Evolutionary conservation across 2,113 vertebrate genomes (phyloP).

Genomic region (Gobio gobio): DNA sequence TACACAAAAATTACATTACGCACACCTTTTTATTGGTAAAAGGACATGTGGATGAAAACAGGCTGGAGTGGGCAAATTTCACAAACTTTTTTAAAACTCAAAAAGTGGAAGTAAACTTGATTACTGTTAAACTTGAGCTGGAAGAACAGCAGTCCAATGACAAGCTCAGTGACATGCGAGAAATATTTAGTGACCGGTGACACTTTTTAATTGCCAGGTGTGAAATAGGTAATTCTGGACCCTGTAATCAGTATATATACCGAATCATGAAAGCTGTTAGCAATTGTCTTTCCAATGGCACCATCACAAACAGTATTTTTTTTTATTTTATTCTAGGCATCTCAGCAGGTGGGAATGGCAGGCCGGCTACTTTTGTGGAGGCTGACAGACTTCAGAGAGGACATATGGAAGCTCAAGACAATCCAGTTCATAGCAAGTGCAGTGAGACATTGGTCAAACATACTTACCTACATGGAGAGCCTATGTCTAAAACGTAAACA

Average conservation of each 20-base stretch:
- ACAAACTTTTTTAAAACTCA: too few relatives aligned
- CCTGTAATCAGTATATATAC: too few relatives aligned
- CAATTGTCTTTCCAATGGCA: neutral
- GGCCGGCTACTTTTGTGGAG: constrained; percentile 52
- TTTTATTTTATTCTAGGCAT: constrained; percentile 53
- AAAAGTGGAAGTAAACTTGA: too few relatives aligned
- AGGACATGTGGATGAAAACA: too few relatives aligned
- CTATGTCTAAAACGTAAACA: constrained; percentile 69
- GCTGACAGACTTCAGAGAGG: constrained; percentile 58
- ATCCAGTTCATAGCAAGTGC: constrained; percentile 59
- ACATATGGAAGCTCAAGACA: constrained; percentile 60
- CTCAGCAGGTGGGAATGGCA: constrained; percentile 45
- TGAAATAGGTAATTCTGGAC: too few relatives aligned
- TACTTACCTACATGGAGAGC: constrained; percentile 71
- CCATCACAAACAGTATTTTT: neutral
- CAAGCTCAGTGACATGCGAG: neutral
- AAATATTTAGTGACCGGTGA: too few relatives aligned
- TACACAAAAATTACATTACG: too few relatives aligned
- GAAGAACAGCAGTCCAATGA: neutral
- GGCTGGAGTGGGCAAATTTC: too few relatives aligned
- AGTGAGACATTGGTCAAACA: constrained; percentile 65
- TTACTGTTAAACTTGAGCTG: neutral
- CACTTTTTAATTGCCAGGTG: too few relatives aligned
- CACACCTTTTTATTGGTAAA: too few relatives aligned
- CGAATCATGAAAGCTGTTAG: neutral